A percentile compares a stretch with the other conserved stretches of the same genome.
Conservation (phyloP, 2,797 vertebrate species). For the Eremophila alpestris region DNA sequence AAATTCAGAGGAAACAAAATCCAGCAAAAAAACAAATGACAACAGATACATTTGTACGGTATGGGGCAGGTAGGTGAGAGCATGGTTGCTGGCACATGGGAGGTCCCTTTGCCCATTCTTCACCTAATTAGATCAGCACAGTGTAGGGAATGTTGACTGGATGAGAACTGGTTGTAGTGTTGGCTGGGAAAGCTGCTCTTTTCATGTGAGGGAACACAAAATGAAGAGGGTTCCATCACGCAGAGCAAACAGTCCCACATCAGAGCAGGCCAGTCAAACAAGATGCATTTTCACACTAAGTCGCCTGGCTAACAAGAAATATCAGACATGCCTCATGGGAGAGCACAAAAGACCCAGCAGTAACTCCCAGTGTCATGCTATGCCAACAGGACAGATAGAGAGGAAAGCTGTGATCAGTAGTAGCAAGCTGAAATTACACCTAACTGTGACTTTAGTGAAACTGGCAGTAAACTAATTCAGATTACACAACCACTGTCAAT, state of each 20-base stretch:
- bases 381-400: not conserved
- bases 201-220: not conserved
- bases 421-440: not conserved
- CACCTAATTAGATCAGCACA: too few relatives aligned
- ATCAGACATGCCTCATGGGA: not conserved
- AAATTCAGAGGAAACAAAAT: not conserved
- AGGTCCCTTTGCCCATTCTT: not conserved
- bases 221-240: not conserved
- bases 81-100: not conserved
- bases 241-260: not conserved
- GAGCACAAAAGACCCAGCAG: not conserved
- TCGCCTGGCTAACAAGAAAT: not conserved
- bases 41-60: rapidly evolving
- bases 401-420: not conserved
- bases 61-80: not conserved
- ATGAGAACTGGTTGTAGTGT: rapidly evolving
- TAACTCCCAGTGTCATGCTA: not conserved
- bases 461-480: not conserved
- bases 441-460: not conserved
- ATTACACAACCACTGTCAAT: not conserved
- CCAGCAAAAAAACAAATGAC: not conserved
- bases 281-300: not conserved
- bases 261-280: not conserved
- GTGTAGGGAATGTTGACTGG: not conserved
- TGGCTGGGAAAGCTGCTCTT: not conserved